These are phyloP conservation scores for Mesocricetus auratus DNA, from an alignment of 2,113 vertebrate genomes.

Conservation along the genomic window DNA sequence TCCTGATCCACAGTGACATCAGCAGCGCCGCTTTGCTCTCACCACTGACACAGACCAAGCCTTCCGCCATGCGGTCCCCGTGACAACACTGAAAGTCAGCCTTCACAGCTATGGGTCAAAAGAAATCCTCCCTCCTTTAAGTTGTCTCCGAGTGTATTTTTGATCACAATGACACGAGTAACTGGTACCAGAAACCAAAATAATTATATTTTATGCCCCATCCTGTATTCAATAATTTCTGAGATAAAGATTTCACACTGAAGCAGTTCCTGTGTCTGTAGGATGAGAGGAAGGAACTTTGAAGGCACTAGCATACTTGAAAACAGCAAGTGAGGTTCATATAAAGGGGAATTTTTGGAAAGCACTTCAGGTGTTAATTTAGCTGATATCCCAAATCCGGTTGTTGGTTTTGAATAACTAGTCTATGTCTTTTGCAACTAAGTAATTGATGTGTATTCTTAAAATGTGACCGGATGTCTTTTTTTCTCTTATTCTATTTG, in stretches of 20 bases:
- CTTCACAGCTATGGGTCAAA: not conserved
- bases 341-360: not conserved
- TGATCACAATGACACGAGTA: not conserved
- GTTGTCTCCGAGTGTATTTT: too few relatives aligned
- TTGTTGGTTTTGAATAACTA: not conserved
- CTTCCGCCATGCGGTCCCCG: not conserved
- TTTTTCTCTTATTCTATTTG: not conserved
- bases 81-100: not conserved
- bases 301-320: not conserved
- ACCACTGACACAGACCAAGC: not conserved
- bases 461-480: not conserved
- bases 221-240: not conserved
- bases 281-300: not conserved
- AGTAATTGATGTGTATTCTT: slow-evolving; percentile 44
- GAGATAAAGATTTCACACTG: not conserved
- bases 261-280: not conserved
- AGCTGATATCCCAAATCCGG: not conserved
- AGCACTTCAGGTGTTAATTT: not conserved
- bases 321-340: not conserved
- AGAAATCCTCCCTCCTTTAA: not conserved
- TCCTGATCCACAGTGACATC: not conserved
- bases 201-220: not conserved
- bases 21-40: not conserved
- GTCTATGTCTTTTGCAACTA: slow-evolving; percentile 27
- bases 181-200: not conserved